Evolutionary conservation across 1,140 invertebrate species (phyloP).

Genomic region (Atta texana): DNA sequence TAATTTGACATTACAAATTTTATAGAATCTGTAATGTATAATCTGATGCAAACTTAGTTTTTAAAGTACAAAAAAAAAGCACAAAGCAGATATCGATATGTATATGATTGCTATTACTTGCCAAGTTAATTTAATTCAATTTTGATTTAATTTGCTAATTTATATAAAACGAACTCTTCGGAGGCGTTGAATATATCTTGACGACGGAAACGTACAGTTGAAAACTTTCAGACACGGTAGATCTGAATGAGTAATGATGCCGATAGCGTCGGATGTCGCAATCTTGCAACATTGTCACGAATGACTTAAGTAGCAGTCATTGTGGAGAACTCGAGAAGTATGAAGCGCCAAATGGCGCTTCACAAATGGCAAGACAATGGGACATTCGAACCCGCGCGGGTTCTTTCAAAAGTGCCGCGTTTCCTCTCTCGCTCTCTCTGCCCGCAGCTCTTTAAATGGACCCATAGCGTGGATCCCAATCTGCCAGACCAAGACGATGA

Average conservation of each 20-base stretch:
- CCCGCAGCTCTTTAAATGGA: conserved; percentile 29
- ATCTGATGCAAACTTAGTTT: too few species aligned
- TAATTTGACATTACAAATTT: too few species aligned
- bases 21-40: too few species aligned
- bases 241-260: neutral
- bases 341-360: conserved; percentile 36
- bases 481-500: conserved; percentile 54
- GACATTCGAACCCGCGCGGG: conserved; percentile 29
- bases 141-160: neutral
- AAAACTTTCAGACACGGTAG: neutral
- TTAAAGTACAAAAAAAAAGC: too few species aligned
- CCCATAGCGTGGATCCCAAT: conserved; percentile 18
- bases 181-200: too few species aligned
- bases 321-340: conserved; percentile 31
- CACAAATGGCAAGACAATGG: conserved; percentile 16
- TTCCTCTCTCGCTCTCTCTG: conserved; percentile 27
- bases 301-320: conserved; percentile 42
- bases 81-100: too few species aligned
- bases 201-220: neutral
- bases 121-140: neutral
- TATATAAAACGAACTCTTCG: neutral
- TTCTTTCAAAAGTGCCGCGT: conserved; percentile 65
- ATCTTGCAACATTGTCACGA: conserved; percentile 37
- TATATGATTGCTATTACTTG: neutral
- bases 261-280: conserved; percentile 32